Percentiles rank a stretch among this genome's conserved stretches.
phyloP scores from a whole-genome alignment of 2,113 vertebrate genomes.

The Turdus rufiventris region DNA sequence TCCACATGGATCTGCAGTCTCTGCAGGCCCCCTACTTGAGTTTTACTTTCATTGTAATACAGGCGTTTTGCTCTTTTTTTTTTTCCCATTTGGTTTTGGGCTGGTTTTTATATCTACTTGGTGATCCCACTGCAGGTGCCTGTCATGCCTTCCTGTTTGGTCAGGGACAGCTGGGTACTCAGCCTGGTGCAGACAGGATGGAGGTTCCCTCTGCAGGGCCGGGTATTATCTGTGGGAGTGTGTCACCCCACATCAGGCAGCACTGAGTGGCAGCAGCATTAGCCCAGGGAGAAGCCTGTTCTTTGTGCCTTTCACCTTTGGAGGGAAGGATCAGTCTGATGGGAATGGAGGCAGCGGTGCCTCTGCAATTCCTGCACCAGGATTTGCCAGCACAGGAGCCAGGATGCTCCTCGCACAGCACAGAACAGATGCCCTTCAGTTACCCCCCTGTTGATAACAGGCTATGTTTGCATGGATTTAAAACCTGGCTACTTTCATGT shows the following conservation, averaged over 20 bases:
- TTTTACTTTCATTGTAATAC: not conserved
- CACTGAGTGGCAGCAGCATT: not conserved
- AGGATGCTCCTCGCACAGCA: accelerated
- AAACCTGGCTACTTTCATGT: not conserved
- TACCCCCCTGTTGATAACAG: not conserved
- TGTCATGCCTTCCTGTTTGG: not conserved
- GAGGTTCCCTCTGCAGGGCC: conserved; percentile 25
- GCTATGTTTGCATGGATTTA: not conserved
- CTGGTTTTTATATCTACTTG: not conserved
- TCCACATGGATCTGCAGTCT: not conserved
- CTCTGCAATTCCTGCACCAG: not conserved
- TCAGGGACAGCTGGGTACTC: not conserved
- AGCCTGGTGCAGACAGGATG: not conserved
- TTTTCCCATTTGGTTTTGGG: not conserved
- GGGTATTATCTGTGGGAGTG: not conserved
- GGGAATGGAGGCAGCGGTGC: not conserved
- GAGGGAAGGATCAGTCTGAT: not conserved
- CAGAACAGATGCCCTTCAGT: not conserved
- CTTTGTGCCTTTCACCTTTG: not conserved
- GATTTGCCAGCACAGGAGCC: accelerated
- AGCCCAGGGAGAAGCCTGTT: not conserved
- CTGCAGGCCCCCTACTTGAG: not conserved
- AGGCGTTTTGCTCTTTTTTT: not conserved
- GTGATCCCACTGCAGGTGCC: not conserved
- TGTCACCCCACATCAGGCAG: not conserved